Base-by-base conservation (phyloP, 2,113 vertebrate species). In the Peromyscus maniculatus region DNA sequence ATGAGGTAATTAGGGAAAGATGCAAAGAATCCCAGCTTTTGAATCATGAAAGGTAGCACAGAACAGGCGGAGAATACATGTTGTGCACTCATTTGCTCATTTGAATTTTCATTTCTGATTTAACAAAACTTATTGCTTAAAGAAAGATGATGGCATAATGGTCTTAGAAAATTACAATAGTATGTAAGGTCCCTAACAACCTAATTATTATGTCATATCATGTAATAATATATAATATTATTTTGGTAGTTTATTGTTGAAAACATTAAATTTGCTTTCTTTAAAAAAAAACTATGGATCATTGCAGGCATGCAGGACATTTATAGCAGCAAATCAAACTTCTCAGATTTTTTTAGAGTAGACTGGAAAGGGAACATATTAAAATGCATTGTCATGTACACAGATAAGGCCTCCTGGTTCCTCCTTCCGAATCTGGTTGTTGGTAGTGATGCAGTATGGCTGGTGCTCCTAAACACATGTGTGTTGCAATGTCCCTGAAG, bases 221-320 rank as follows among this genome's bases (percentile, higher is more conserved):
- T 79, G 84, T 79, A 12, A 55, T 57, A n/a, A 59, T 46, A 88
- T 31, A 17, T 86, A 88, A 74, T 3, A 84, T 11, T 19, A 75
- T 59, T 64, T 82, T 26, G 5, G 12, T 52, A 87, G 72, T 89
- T 84, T 92, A 72, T 4, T 24, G 2, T 26, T 92, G 8, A 87
- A 95, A 94, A 90, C 43, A 11, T 93, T 89, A 92, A 26, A 7
- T 39, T 91, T 15, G 28, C 22, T 79, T 52, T 89, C 87, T 86
- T 55, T 55, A 55, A 31, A 67, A 43, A 43, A 43, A 52, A 52
- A 52, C 9, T 52, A 64, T 72, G 8, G 24, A 55, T 67, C 24
- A 28, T 69, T 55, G 79, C 15, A 78, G 11, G 46, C 39, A 46
- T 39, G 67, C 77, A 78, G 17, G 46, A 55, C 2, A 75, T 57